Conservation (phyloP, 2,888 invertebrate species). For the Diachrysia chrysitis region DNA sequence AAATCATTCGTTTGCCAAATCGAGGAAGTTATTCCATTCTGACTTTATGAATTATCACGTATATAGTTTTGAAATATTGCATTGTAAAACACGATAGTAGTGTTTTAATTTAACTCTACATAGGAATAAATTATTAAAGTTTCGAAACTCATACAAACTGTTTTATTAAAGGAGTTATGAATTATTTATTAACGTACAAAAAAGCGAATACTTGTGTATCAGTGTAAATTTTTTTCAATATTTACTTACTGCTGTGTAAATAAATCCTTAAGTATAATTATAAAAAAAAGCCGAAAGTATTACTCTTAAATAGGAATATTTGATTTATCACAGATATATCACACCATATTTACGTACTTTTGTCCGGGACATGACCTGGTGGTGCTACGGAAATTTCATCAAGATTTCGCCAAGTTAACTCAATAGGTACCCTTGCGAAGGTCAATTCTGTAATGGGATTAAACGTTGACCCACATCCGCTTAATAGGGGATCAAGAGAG, state of each 20-base stretch:
- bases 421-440: slow-evolving; percentile 58
- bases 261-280: too few species aligned
- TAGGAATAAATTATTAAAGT: too few species aligned
- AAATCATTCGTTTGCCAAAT: slow-evolving; percentile 13
- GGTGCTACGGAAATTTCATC: slow-evolving; percentile 55
- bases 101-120: not conserved
- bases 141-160: too few species aligned
- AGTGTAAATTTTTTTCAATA: too few species aligned
- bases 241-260: too few species aligned
- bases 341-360: slow-evolving; percentile 47
- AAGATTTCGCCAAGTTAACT: slow-evolving; percentile 61
- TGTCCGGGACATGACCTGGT: slow-evolving; percentile 20
- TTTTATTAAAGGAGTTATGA: too few species aligned
- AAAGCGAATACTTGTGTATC: too few species aligned
- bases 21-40: slow-evolving; percentile 9
- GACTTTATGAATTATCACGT: slow-evolving; percentile 6
- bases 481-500: slow-evolving; percentile 59
- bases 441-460: slow-evolving; percentile 71
- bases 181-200: too few species aligned
- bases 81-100: not conserved
- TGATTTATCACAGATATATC: slow-evolving; percentile 39
- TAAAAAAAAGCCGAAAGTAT: too few species aligned
- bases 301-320: slow-evolving; percentile 22
- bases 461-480: slow-evolving; percentile 71
- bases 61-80: not conserved